Evolutionary conservation across 1,140 invertebrate genomes (phyloP).

Genomic region (Marisa cornuarietis): DNA sequence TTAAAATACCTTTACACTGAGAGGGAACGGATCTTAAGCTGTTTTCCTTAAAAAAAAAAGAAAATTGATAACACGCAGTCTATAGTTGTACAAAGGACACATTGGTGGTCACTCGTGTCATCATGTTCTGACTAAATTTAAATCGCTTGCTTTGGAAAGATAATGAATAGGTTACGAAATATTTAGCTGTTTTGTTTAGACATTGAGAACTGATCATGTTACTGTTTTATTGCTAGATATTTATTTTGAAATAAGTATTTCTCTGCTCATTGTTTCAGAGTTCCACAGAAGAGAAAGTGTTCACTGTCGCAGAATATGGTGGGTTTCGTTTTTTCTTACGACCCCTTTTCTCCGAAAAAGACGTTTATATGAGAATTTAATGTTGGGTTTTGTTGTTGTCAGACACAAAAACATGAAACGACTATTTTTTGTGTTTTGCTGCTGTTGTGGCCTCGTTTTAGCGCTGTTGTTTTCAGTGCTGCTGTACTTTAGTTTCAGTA

Average conservation of each 20-base stretch:
- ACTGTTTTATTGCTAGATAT: neutral
- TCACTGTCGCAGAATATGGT: constrained; percentile 73
- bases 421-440: no score
- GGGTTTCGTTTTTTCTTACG: neutral
- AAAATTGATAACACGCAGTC: neutral
- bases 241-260: neutral
- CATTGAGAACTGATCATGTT: neutral
- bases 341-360: no score
- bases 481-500: no score
- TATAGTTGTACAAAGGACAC: neutral
- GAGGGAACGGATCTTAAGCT: neutral
- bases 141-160: neutral
- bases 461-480: no score
- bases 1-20: neutral
- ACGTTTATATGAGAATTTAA: no score
- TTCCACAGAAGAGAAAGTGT: constrained; percentile 64
- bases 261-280: constrained; percentile 41
- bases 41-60: neutral
- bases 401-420: no score
- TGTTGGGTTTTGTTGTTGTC: no score
- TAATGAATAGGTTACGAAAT: neutral
- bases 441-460: no score
- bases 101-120: neutral
- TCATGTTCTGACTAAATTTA: neutral
- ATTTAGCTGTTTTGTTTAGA: neutral